phyloP scores from a whole-genome alignment of 1,140 invertebrate species.

The roundworm (Caenorhabditis elegans) region WBcel235 BX284605.5:6537501-6538000 shows the following conservation, averaged over 20 bases:
- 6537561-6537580: conserved; percentile 21
- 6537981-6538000: neutral
- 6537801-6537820: neutral
- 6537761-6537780: conserved; percentile 3
- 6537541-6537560: conserved; percentile 11
- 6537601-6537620: conserved; percentile 12
- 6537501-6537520: conserved; percentile 46
- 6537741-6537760: neutral
- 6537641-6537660: neutral
- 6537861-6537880: neutral
- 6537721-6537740: neutral
- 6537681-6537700: neutral
- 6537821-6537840: neutral
- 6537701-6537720: conserved; percentile 23
- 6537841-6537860: conserved; percentile 13
- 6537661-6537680: neutral
- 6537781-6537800: neutral
- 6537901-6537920: neutral
- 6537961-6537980: conserved; percentile 2
- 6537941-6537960: neutral
- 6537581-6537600: conserved; percentile 27
- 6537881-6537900: conserved; percentile 11
- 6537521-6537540: conserved; percentile 55
- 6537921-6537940: conserved; percentile 9
- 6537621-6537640: neutral